Conservation (phyloP, 2,888 invertebrate species). For the Cetonia aurata region DNA sequence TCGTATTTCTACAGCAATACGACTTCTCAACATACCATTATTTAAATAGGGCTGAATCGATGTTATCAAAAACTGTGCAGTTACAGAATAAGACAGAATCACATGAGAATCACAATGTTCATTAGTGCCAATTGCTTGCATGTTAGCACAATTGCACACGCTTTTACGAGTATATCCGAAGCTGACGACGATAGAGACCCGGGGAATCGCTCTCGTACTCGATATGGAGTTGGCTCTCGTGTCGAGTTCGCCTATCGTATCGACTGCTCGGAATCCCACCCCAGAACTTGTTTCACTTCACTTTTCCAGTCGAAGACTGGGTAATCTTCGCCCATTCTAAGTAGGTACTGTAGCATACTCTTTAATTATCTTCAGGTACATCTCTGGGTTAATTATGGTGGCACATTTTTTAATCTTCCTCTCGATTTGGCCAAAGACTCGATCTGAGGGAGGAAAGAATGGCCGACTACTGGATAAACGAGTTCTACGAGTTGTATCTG, state of each 20-base stretch:
- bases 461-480: background rate
- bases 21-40: background rate
- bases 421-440: background rate
- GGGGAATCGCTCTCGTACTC: background rate
- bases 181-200: background rate
- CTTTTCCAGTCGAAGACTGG: no score
- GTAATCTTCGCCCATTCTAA: no score
- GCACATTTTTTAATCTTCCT: no score
- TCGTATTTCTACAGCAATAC: background rate
- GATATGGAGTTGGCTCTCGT: background rate
- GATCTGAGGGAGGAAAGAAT: slow-evolving; percentile 1
- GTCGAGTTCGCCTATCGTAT: slow-evolving; percentile 3
- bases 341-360: no score
- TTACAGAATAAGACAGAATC: background rate
- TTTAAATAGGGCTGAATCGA: background rate
- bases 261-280: slow-evolving; percentile 4
- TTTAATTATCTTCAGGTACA: no score
- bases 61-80: background rate
- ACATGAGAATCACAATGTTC: background rate
- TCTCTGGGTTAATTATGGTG: no score
- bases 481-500: background rate
- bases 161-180: background rate
- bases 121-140: background rate
- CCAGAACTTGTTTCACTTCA: no score
- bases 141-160: background rate